Evolutionary conservation across 2,113 vertebrate species (phyloP), one percentile per base, ranked within the genome.

Genomic region (Alosa alosa): DNA sequence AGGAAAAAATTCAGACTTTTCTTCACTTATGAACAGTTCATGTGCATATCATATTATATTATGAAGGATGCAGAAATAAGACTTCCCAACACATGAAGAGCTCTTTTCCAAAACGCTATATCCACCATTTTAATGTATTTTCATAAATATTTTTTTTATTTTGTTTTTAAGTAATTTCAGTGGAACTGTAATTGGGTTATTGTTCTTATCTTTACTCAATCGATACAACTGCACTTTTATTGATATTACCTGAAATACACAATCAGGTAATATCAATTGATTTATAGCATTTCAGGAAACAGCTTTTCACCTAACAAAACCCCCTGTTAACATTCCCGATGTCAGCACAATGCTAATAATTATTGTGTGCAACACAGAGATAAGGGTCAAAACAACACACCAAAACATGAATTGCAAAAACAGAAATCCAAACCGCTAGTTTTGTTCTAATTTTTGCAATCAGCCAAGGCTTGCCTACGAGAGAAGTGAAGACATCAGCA

Each of bases 321-420:
- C 10, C n/a, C 25, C 64, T 72, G n/a, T 72, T 9, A 4, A 36
- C 4, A 15, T 6, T 36, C 10, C 6, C 25, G n/a, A 8, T 72
- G 64, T 72, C 64, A 72, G 64, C 64, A 72, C 7, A 10, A 31
- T 60, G 64, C 25, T 72, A 72, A 72, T 72, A 72, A 72, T 72
- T 72, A 31, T 15, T 31, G n/a, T 72, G 64, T 72, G 25, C 64
- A 36, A 72, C 64, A 72, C n/a, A 36, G 64, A 72, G 64, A 72
- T 72, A 31, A 36, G 64, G 64, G 64, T 36, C 25, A 72, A 72
- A 36, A 72, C 31, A 72, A 72, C 64, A 72, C 7, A 31, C 1
- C 4, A 25, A 72, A 60, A 36, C 8, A 72, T 11, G 3, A 36
- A 72, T 15, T 6, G 11, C 25, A 72, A 3, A 25, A 36, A 72